Conservation (phyloP, 2,113 vertebrate genomes). For the Epinephelus moara region DNA sequence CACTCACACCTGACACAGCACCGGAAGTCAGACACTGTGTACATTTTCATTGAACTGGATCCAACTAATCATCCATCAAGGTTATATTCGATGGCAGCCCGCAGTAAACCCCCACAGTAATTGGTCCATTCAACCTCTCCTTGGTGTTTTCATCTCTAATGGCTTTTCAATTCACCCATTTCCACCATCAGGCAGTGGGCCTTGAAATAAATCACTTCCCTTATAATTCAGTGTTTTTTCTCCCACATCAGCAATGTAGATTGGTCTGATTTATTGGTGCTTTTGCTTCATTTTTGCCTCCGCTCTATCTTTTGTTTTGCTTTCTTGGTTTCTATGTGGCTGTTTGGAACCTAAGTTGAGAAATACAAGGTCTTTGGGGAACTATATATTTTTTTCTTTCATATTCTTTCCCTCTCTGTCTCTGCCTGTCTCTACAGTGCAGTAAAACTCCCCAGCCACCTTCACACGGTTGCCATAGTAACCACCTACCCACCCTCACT, state of each 20-base stretch:
- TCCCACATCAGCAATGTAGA: constrained; percentile 42
- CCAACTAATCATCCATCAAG: constrained; percentile 51
- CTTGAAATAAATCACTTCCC: constrained; percentile 61
- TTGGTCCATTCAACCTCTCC: constrained; percentile 53
- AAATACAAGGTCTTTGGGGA: constrained; percentile 34
- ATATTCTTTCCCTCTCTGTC: constrained; percentile 14
- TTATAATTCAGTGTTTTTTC: constrained; percentile 22
- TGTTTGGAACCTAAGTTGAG: constrained; percentile 21
- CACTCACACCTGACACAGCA: constrained; percentile 12
- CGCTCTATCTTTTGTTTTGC: background rate
- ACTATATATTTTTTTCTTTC: constrained; percentile 3
- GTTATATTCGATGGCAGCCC: constrained; percentile 36
- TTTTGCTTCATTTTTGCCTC: constrained; percentile 17
- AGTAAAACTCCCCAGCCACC: constrained; percentile 51
- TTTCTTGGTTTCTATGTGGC: background rate
- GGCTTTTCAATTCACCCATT: constrained; percentile 53
- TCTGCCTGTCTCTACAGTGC: constrained; percentile 35
- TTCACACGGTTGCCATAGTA: constrained; percentile 69
- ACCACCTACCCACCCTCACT: constrained; percentile 47
- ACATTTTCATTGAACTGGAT: constrained; percentile 33
- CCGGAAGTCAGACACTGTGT: background rate
- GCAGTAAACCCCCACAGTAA: constrained; percentile 41
- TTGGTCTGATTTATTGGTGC: constrained; percentile 40
- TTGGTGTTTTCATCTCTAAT: constrained; percentile 62
- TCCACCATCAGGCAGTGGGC: constrained; percentile 44